These are phyloP conservation scores for Phaedon cochleariae DNA, from an alignment of 2,888 invertebrate genomes.

Conservation along the genomic window DNA sequence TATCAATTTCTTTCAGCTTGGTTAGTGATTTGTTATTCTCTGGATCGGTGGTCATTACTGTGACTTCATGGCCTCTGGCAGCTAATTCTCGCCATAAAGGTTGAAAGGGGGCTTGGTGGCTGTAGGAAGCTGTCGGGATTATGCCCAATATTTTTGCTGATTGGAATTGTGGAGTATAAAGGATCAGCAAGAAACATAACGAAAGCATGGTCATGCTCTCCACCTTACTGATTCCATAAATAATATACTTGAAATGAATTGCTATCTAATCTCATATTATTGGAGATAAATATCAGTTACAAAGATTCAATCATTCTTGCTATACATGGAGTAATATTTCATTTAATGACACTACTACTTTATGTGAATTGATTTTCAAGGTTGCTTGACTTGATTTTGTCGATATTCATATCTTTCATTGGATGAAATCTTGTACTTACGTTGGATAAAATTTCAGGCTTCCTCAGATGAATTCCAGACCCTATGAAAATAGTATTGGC, in stretches of 20 bases:
- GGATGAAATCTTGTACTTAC: no score
- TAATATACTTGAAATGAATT: not conserved
- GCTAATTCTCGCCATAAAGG: slow-evolving; percentile 62
- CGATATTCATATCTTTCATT: no score
- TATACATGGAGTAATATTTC: no score
- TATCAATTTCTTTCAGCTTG: slow-evolving; percentile 60
- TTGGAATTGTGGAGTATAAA: not conserved
- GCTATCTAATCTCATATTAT: slow-evolving; percentile 6
- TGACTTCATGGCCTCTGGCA: slow-evolving; percentile 63
- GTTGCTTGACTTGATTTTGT: no score
- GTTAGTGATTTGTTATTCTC: slow-evolving; percentile 54
- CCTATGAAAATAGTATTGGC: slow-evolving; percentile 52
- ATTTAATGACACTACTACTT: no score
- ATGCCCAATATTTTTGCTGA: slow-evolving; percentile 44
- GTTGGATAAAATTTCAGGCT: slow-evolving; percentile 43
- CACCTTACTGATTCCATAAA: not conserved
- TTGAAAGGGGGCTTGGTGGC: slow-evolving; percentile 64
- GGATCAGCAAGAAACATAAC: not conserved
- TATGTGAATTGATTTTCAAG: no score
- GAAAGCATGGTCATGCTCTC: not conserved
- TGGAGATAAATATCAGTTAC: not conserved
- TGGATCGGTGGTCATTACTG: slow-evolving; percentile 61
- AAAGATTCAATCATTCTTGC: no score
- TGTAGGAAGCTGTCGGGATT: slow-evolving; percentile 50
- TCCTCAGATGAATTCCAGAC: slow-evolving; percentile 49